Base-by-base conservation (phyloP, 2,113 vertebrate species). In the Chaetorhynchus papuensis region DNA sequence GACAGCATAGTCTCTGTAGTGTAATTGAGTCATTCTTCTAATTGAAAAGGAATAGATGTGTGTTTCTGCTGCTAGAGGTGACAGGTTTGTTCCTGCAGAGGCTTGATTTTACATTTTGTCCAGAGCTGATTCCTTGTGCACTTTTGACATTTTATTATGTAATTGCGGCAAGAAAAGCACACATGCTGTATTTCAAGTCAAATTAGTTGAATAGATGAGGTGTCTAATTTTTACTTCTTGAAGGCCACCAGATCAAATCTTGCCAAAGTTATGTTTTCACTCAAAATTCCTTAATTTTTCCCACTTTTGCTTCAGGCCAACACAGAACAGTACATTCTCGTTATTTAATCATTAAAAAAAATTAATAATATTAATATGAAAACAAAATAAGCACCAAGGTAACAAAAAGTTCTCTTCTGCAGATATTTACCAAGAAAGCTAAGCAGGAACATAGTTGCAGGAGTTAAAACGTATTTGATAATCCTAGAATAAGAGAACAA, bases 151-250 rank as follows among this genome's bases (percentile, higher is more conserved):
- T 94, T 89, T 65, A 31, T 69, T 79, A 27, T 92, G 12, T 37
- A 39, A 71, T 75, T 91, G 41, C 21, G 52, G 52, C 15, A 70
- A 50, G 64, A 76, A 59, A 87, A 89, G 23, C 31, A 70, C 37
- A 86, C 4, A 33, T 50, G 31, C 59, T 91, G 56, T 91, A 7
- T 87, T 90, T 95, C 56, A 61, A 70, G n/a, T n/a, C 63, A 82
- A 52, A 75, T 87, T 95, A 78, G 42, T 50, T 92, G 81, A 88
- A 88, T 81, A 53, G 39, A 75, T 86, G 84, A 91, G 24, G 41
- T 52, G 68, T 84, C 49, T 80, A 83, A 66, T 74, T 94, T 94
- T 94, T 52, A 35, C 88, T 95, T 76, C 56, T 89, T 78, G 71
- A 95, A 87, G 54, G 28, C 20, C 22, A 69, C 71, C 75, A 44